Base-by-base conservation (phyloP, 2,113 vertebrate genomes). In the Strigops habroptila region DNA sequence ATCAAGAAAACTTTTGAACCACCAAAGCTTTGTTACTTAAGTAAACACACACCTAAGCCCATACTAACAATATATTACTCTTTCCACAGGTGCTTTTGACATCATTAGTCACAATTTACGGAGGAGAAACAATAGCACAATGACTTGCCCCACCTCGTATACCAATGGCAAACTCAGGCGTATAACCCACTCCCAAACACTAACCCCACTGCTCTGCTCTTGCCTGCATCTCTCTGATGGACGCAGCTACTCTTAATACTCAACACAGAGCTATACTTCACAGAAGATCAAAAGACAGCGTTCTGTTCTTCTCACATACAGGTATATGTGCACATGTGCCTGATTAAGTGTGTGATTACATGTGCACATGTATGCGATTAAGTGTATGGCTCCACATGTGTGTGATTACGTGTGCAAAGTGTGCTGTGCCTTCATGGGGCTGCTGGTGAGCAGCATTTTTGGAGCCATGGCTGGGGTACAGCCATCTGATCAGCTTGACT, bases 401-500 rank as follows among this genome's bases (percentile, higher is more conserved):
- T 7, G 1, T 12, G 53, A 31, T 48, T 18, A 8, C 0, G 4
- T 0, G 30, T 55, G 71, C 68, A 14, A 3, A 18, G 23, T 3
- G 35, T 48, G 44, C 82, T 15, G 48, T 5, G 16, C 70, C 74
- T 22, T 9, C 1, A 0, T 15, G 0, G 77, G 70, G 93, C 75
- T 73, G 68, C 68, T 12, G 59, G 30, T 19, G 64, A 92, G 82
- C 86, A n/a, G 57, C 8, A 2, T 18, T 23, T 24, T 84, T 0
- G 1, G 93, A 79, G 87, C 65, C 0, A 0, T 16, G 55, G 49
- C 79, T 27, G 35, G n/a, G 68, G 59, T 46, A 35, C 71, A 78
- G 60, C 73, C 10, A 2, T 84, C 87, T 60, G 90, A 88, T 93
- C 80, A 90, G 95, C 96, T 86, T 65, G 64, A 57, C 86, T 96